Percentiles rank a stretch among this genome's conserved stretches.
Conservation (phyloP, 2,113 vertebrate species). For the Callipepla californica region DNA sequence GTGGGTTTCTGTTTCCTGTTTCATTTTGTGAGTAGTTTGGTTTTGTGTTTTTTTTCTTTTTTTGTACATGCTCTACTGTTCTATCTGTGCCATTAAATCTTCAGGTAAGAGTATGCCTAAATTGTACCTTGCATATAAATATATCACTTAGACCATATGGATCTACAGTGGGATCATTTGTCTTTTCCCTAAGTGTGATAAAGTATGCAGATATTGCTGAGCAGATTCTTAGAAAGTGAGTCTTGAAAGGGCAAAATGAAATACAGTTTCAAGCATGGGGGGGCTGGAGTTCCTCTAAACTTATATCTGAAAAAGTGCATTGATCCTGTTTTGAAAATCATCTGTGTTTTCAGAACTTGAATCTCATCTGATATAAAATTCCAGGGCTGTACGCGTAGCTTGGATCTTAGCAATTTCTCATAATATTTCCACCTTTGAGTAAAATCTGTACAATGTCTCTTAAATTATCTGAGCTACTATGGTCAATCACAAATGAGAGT, state of each 20-base stretch:
- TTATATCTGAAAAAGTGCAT: not conserved
- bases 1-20: not conserved
- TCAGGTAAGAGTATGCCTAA: not conserved
- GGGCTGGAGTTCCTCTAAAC: not conserved
- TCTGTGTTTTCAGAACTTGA: not conserved
- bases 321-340: not conserved
- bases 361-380: not conserved
- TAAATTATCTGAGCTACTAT: not conserved
- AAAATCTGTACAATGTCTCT: not conserved
- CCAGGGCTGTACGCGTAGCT: not conserved
- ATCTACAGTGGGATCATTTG: not conserved
- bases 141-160: not conserved
- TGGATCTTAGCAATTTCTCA: not conserved
- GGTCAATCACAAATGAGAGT: not conserved
- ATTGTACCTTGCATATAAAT: not conserved
- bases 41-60: not conserved
- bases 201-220: not conserved
- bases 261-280: not conserved
- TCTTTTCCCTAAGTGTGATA: not conserved
- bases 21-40: not conserved
- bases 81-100: not conserved
- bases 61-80: not conserved
- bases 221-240: not conserved
- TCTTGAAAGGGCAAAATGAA: not conserved
- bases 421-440: not conserved